These are phyloP conservation scores for Sphinx pinastri DNA, from an alignment of 2,888 invertebrate genomes.

Conservation along the genomic window DNA sequence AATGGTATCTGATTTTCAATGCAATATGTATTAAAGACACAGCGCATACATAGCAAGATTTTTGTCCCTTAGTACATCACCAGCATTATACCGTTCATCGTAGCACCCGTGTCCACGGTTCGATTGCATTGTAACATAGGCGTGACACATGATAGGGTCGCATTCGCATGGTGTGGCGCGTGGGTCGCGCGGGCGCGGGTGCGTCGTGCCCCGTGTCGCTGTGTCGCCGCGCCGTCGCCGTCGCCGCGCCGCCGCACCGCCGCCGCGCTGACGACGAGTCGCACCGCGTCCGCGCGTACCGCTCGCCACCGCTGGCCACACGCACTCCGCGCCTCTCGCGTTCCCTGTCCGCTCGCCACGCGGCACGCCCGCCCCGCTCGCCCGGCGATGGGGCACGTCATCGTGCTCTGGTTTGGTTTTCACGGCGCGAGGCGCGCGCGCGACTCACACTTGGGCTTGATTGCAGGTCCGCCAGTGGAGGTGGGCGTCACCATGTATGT, in stretches of 20 bases:
- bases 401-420: conserved; percentile 75
- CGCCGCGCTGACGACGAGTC: conserved; percentile 30
- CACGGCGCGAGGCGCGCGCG: conserved; percentile 67
- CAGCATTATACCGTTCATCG: conserved; percentile 81
- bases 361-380: conserved; percentile 53
- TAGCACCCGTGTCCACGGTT: conserved; percentile 83
- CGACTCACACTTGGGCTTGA: conserved; percentile 81
- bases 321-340: conserved; percentile 58
- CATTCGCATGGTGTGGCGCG: conserved; percentile 40
- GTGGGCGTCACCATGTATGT: conserved; percentile 99
- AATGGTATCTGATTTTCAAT: conserved; percentile 83
- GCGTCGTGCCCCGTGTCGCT: conserved; percentile 28
- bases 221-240: conserved; percentile 34
- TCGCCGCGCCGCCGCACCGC: background rate
- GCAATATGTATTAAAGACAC: conserved; percentile 70
- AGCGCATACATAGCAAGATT: conserved; percentile 78
- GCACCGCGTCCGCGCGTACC: conserved; percentile 37
- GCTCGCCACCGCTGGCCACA: conserved; percentile 40
- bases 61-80: conserved; percentile 77
- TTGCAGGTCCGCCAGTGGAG: conserved; percentile 98
- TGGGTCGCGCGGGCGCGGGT: conserved; percentile 30
- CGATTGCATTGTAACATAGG: conserved; percentile 63
- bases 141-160: conserved; percentile 49
- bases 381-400: conserved; percentile 72
- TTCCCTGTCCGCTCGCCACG: conserved; percentile 48